phyloP scores from a whole-genome alignment of 2,113 vertebrate genomes.

The Megaptera novaeangliae region DNA sequence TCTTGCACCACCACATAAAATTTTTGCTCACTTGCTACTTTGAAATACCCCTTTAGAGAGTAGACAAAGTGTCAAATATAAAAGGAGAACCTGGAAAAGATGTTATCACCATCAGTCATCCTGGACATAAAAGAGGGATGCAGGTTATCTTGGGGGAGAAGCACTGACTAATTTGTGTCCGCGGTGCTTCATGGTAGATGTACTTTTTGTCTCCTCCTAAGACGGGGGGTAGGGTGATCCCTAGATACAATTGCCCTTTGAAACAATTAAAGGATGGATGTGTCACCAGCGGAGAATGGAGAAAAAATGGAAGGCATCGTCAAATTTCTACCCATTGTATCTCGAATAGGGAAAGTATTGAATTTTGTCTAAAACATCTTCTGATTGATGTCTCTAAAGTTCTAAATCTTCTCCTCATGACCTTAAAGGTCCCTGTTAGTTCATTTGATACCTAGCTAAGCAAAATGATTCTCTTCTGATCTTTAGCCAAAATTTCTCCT shows the following conservation, averaged over 20 bases:
- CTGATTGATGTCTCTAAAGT: background rate
- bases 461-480: background rate
- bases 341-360: background rate
- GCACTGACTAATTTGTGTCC: background rate
- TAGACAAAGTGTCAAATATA: background rate
- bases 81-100: background rate
- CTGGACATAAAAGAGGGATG: background rate
- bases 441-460: background rate
- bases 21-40: background rate
- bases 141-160: background rate
- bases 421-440: background rate
- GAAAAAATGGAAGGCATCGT: background rate
- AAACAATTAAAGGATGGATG: background rate
- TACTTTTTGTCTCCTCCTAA: background rate
- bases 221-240: background rate
- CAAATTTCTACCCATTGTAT: background rate
- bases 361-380: background rate
- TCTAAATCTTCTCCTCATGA: background rate
- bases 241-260: background rate
- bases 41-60: background rate
- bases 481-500: background rate
- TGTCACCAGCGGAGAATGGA: background rate
- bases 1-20: background rate
- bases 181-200: fast-evolving
- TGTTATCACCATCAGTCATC: background rate